These are phyloP conservation scores for Microcebus lehilahytsara DNA, from an alignment of 2,113 vertebrate genomes.

Conservation along the genomic window DNA sequence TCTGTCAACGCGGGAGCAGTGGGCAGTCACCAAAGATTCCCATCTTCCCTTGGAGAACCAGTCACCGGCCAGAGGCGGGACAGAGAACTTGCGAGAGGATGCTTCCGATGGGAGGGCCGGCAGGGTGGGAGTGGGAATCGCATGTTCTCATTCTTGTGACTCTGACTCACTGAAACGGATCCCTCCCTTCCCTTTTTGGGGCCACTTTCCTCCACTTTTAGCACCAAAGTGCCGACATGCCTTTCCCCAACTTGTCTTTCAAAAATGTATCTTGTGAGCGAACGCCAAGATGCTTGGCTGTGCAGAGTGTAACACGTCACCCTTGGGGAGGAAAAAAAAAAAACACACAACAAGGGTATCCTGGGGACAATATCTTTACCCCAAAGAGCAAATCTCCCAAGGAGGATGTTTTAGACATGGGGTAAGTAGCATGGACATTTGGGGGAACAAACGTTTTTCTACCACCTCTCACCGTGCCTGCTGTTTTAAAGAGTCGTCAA, in stretches of 20 bases:
- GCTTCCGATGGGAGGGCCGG: too few species aligned
- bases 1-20: not conserved
- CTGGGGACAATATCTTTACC: not conserved
- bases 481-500: not conserved
- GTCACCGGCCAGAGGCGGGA: not conserved
- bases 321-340: not conserved
- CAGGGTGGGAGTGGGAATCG: not conserved
- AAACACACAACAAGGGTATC: not conserved
- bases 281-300: not conserved
- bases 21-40: not conserved
- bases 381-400: not conserved
- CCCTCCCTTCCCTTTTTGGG: not conserved
- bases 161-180: conserved; percentile 37
- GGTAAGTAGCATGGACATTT: not conserved
- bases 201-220: not conserved
- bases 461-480: not conserved
- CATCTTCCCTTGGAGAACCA: accelerated
- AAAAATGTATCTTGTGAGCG: not conserved
- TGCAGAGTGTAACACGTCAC: not conserved
- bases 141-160: not conserved
- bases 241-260: not conserved
- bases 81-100: not conserved
- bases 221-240: not conserved
- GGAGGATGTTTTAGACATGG: not conserved
- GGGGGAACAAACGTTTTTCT: not conserved